Evolutionary conservation across 2,888 invertebrate species (phyloP).

Genomic region (Scotopteryx bipunctaria): DNA sequence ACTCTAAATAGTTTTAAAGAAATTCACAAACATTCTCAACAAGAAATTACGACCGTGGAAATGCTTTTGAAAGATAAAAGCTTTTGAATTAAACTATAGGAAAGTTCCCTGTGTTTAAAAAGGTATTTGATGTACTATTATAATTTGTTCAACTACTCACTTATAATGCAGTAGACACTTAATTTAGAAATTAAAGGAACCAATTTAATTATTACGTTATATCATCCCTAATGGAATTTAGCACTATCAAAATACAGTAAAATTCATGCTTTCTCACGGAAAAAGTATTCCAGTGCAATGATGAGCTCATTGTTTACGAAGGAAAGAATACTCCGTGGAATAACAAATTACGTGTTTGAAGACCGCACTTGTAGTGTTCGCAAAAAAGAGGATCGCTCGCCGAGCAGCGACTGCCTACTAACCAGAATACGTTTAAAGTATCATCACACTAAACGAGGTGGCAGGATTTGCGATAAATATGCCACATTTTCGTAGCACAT

Average conservation of each 20-base stretch:
- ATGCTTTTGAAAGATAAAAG: background rate
- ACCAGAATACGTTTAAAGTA: conserved; percentile 33
- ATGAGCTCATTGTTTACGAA: conserved; percentile 37
- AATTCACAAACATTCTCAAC: conserved; percentile 12
- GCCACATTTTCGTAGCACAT: background rate
- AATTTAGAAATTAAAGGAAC: too few species aligned
- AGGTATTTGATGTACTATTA: too few species aligned
- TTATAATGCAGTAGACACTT: background rate
- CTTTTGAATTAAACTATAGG: too few species aligned
- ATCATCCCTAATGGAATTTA: background rate
- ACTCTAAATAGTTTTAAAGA: conserved; percentile 24
- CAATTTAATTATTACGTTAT: too few species aligned
- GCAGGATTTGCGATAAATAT: background rate
- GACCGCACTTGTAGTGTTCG: conserved; percentile 41
- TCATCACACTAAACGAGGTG: background rate
- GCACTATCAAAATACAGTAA: conserved; percentile 2
- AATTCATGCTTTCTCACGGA: background rate
- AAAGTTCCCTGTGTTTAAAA: too few species aligned
- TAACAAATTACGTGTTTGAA: conserved; percentile 44
- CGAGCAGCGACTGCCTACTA: conserved; percentile 41
- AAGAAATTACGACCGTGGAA: background rate
- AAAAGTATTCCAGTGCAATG: conserved; percentile 12
- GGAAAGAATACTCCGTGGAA: conserved; percentile 32
- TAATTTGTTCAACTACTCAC: too few species aligned
- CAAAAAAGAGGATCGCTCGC: conserved; percentile 44